Conservation (phyloP, 2,888 invertebrate genomes). For the Fissipunctia ypsillon region DNA sequence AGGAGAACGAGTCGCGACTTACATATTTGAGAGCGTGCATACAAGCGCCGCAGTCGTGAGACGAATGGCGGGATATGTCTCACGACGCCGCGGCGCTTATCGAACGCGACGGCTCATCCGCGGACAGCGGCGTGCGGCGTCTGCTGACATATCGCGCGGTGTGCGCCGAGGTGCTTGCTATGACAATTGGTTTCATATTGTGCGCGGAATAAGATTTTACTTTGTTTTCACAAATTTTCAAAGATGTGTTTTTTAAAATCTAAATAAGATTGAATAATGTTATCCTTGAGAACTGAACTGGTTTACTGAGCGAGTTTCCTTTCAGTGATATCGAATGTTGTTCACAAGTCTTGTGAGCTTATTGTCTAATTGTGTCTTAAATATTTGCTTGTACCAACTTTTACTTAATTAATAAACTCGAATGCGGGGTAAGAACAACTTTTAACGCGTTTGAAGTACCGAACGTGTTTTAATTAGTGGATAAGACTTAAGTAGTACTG, state of each 20-base stretch:
- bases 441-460: conserved; percentile 9
- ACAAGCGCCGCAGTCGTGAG: conserved; percentile 21
- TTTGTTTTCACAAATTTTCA: conserved; percentile 7
- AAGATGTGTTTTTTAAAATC: conserved; percentile 25
- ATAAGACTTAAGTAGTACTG: neutral
- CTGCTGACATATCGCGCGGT: conserved; percentile 9
- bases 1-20: conserved; percentile 32
- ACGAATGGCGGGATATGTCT: conserved; percentile 39
- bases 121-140: conserved; percentile 25
- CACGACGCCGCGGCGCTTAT: conserved; percentile 1
- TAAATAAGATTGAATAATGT: conserved; percentile 24
- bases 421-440: conserved; percentile 12
- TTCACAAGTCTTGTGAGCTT: neutral
- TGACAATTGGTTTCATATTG: conserved; percentile 42
- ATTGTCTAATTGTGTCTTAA: neutral
- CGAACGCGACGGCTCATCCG: conserved; percentile 26
- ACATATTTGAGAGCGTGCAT: conserved; percentile 35
- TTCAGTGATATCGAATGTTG: neutral
- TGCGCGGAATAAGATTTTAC: conserved; percentile 26
- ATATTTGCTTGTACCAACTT: neutral
- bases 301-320: neutral
- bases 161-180: conserved; percentile 6
- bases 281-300: neutral
- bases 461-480: conserved; percentile 2
- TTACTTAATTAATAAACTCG: conserved; percentile 18